These are phyloP conservation scores for Cataglyphis livida DNA, from an alignment of 2,888 invertebrate species.

Conservation along the genomic window DNA sequence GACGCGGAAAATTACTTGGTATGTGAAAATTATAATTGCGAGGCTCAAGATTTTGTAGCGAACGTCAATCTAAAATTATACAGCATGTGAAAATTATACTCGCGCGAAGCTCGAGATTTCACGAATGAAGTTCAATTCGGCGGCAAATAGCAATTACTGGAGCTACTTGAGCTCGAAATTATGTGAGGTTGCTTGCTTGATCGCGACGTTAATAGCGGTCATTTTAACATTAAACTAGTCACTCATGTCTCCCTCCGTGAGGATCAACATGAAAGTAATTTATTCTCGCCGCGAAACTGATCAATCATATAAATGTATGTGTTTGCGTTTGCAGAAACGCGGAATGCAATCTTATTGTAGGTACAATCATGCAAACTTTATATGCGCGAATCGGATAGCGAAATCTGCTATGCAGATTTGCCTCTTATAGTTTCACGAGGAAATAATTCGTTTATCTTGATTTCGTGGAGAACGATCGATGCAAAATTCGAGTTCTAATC, in stretches of 20 bases:
- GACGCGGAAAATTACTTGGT: neutral
- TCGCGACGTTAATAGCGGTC: neutral
- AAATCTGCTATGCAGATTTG: neutral
- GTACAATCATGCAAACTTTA: neutral
- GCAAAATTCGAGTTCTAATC: neutral
- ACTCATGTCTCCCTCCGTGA: no score
- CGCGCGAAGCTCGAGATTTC: neutral
- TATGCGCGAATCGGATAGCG: constrained; percentile 35
- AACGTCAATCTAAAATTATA: neutral
- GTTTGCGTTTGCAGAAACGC: neutral
- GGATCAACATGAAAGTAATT: neutral
- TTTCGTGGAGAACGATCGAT: neutral
- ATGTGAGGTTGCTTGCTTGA: neutral
- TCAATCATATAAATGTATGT: neutral
- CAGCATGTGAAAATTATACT: neutral
- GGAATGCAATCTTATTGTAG: constrained; percentile 40
- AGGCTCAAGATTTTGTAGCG: neutral
- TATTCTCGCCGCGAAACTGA: neutral
- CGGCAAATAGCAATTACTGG: neutral
- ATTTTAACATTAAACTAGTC: neutral
- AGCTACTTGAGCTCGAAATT: neutral
- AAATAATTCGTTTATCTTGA: neutral
- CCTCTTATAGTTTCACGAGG: neutral
- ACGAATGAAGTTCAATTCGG: neutral
- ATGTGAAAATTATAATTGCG: constrained; percentile 4